Percentiles rank a stretch among this genome's conserved stretches.
These are phyloP conservation scores for Synanthedon tipuliformis DNA, from an alignment of 2,888 invertebrate genomes.

Conservation along the genomic window DNA sequence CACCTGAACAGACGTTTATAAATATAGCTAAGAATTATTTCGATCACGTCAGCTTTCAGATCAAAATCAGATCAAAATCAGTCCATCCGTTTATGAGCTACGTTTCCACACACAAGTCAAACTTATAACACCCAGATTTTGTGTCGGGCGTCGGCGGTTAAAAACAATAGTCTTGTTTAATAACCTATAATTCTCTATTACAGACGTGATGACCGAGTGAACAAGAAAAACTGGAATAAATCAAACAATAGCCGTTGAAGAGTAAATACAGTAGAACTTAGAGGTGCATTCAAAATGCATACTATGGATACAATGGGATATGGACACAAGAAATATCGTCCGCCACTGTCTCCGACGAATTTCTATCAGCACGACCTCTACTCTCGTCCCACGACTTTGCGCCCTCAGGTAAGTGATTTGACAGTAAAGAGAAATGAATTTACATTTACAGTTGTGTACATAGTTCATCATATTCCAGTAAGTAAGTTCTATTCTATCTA, in stretches of 20 bases:
- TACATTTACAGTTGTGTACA: too few species aligned
- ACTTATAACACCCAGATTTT: too few species aligned
- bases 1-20: too few species aligned
- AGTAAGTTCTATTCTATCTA: slow-evolving; percentile 4
- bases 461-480: too few species aligned
- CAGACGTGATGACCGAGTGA: not conserved
- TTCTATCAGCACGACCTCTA: slow-evolving; percentile 72
- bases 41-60: too few species aligned
- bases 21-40: too few species aligned
- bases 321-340: slow-evolving; percentile 73
- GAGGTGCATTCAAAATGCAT: slow-evolving; percentile 35
- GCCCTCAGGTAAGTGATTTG: slow-evolving; percentile 49
- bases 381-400: slow-evolving; percentile 58
- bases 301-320: slow-evolving; percentile 75
- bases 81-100: too few species aligned
- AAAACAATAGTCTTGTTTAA: too few species aligned
- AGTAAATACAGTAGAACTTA: not conserved
- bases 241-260: not conserved
- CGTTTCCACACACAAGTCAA: too few species aligned
- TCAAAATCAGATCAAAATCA: too few species aligned
- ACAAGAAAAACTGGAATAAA: not conserved
- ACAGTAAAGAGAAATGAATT: not conserved
- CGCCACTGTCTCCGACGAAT: slow-evolving; percentile 69
- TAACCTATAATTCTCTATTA: not conserved
- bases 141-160: too few species aligned